A percentile compares a stretch with the other conserved stretches of the same genome.
These are phyloP conservation scores for Tragelaphus oryx DNA, from an alignment of 2,797 vertebrate genomes.

Conservation along the genomic window DNA sequence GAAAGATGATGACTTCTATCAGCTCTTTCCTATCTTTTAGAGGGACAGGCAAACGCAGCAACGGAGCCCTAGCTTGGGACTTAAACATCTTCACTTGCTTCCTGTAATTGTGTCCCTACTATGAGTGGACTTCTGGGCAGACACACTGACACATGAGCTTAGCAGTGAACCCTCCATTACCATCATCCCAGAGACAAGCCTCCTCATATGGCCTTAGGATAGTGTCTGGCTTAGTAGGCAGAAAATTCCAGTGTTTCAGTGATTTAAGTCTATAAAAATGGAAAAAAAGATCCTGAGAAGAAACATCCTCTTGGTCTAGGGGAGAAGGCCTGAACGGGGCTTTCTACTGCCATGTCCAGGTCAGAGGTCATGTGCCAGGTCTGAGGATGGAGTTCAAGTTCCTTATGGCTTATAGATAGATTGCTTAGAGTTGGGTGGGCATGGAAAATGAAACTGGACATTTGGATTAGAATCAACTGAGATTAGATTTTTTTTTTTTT, in stretches of 20 bases:
- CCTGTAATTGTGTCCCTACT: neutral
- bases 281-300: neutral
- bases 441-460: neutral
- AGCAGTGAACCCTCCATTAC: too few species aligned
- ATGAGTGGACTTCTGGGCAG: neutral
- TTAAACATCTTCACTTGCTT: neutral
- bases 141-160: neutral
- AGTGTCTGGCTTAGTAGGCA: neutral
- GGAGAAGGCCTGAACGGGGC: neutral
- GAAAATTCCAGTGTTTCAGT: neutral
- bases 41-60: neutral
- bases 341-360: neutral
- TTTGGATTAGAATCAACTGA: neutral
- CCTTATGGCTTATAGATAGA: neutral
- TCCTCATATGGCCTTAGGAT: neutral
- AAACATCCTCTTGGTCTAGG: neutral
- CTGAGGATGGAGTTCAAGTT: neutral
- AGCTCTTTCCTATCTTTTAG: neutral
- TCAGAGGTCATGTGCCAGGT: neutral
- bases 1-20: neutral
- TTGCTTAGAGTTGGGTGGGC: neutral
- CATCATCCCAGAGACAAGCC: neutral
- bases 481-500: too few species aligned
- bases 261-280: neutral
- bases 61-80: fast-evolving